Base-by-base conservation (phyloP, 2,797 vertebrate genomes). In the Ctenopoma kingsleyae region DNA sequence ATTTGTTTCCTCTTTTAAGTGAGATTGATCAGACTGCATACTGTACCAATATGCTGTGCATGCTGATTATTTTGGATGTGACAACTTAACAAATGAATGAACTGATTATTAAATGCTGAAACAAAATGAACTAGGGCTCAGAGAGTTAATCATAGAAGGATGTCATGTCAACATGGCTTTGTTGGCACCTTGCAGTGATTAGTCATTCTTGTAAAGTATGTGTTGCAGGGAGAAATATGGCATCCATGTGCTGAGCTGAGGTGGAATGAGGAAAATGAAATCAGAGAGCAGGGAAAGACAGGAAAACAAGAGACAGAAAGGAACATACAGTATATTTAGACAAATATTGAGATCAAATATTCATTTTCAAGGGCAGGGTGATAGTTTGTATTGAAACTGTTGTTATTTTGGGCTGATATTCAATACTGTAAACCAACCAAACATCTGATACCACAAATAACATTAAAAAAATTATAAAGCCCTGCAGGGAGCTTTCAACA, bases 1-100 rank as follows among this genome's bases (percentile, higher is more conserved):
- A 23, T 57, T 67, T 68, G 22, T 64, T 54, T 81, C 76, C 11
- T 57, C 13, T 61, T 51, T 64, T 41, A 47, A 44, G 13, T 49
- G 16, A 62, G 47, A 69, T 54, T 47, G 20, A 70, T 66, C 32
- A 22, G n/a, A 11, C 10, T 0, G 3, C 25, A 12, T 12, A 56
- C 38, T 9, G 27, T 30, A 30, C 27, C 6, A n/a, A 58, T 36
- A 19, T 36, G 22, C 36, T 23, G 54, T 8, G 40, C 35, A 35
- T 30, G n/a, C 15, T 53, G 19, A 36, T 68, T 59, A n/a, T 49
- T 30, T 43, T 49, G 15, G n/a, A 48, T 47, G 27, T 5, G 9
- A 32, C n/a, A 59, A 30, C 27, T 62, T 49, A 30, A 51, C 9
- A 49, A 70, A 46, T 74, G 41, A 62, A 59, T 47, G 22, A 43